Evolutionary conservation across 1,140 invertebrate genomes (phyloP).

Genomic region (Ceratosolen fusciceps): DNA sequence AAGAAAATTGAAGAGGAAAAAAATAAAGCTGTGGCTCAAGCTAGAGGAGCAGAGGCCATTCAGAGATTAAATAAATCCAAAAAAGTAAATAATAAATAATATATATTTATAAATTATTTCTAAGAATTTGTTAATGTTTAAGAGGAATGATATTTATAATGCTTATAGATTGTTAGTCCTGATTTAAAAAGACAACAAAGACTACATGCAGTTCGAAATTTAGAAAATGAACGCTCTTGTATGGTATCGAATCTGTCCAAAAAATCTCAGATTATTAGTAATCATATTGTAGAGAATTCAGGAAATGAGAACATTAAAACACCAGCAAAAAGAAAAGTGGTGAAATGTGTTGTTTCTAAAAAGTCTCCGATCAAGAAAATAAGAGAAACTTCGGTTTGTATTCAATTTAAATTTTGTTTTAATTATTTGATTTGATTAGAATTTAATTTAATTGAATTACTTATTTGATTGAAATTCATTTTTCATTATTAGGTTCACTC

Average conservation of each 20-base stretch:
- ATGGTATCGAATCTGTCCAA: constrained; percentile 62
- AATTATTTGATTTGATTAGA: not conserved
- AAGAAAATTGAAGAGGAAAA: constrained; percentile 56
- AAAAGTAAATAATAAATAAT: constrained; percentile 50
- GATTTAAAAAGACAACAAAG: constrained; percentile 57
- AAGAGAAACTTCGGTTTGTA: constrained; percentile 28
- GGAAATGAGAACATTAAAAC: constrained; percentile 43
- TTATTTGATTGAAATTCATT: not conserved
- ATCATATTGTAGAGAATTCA: constrained; percentile 11
- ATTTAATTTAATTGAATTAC: not conserved
- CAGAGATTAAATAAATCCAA: constrained; percentile 59
- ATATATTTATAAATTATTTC: not conserved
- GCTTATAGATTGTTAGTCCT: constrained; percentile 18
- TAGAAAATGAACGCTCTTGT: constrained; percentile 69
- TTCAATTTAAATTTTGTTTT: not conserved
- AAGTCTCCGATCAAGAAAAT: constrained; percentile 30
- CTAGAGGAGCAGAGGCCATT: constrained; percentile 66
- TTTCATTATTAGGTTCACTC: constrained; percentile 3
- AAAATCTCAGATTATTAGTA: constrained; percentile 25
- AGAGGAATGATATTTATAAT: constrained; percentile 27
- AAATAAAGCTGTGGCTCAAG: constrained; percentile 62
- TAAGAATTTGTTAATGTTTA: not conserved
- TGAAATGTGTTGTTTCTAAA: constrained; percentile 32
- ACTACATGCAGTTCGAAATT: constrained; percentile 65
- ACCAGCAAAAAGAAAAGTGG: not conserved